Evolutionary conservation across 2,888 invertebrate genomes (phyloP).

Genomic region (Nephrotoma appendiculata): DNA sequence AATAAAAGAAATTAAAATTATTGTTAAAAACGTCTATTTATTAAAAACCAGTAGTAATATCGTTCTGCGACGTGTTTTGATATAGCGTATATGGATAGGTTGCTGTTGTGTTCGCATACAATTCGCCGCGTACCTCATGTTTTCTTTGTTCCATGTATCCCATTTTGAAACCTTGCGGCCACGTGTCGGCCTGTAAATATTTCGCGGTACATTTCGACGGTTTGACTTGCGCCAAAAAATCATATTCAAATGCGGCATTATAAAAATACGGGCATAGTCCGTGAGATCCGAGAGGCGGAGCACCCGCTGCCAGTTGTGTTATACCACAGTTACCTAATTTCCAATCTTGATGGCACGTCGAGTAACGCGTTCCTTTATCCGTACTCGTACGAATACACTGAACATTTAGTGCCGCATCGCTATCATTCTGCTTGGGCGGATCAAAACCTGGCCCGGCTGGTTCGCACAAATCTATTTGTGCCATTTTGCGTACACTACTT

Average conservation of each 20-base stretch:
- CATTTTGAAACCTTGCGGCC: conserved; percentile 17
- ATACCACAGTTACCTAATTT: conserved; percentile 19
- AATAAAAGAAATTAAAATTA: too few species aligned
- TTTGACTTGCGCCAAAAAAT: conserved; percentile 16
- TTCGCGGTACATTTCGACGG: conserved; percentile 13
- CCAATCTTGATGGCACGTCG: conserved; percentile 20
- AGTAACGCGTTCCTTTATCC: conserved; percentile 16
- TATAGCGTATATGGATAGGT: conserved; percentile 14
- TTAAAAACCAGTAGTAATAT: neutral
- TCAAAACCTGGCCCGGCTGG: conserved; percentile 19
- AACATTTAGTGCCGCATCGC: conserved; percentile 17
- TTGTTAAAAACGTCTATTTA: too few species aligned
- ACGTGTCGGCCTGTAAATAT: conserved; percentile 3
- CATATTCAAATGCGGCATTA: conserved; percentile 16
- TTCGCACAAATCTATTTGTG: conserved; percentile 17
- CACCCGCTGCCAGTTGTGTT: conserved; percentile 15
- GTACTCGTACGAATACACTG: conserved; percentile 19
- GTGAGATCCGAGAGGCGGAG: conserved; percentile 16
- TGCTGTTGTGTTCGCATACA: conserved; percentile 16
- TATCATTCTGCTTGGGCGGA: conserved; percentile 10
- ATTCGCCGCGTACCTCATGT: conserved; percentile 8
- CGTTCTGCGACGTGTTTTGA: neutral
- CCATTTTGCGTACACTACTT: conserved; percentile 13
- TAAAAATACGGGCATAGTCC: conserved; percentile 19
- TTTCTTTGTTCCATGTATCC: conserved; percentile 17